Conservation (phyloP, 1,140 invertebrate species). For the Archegozetes longisetosus region DNA sequence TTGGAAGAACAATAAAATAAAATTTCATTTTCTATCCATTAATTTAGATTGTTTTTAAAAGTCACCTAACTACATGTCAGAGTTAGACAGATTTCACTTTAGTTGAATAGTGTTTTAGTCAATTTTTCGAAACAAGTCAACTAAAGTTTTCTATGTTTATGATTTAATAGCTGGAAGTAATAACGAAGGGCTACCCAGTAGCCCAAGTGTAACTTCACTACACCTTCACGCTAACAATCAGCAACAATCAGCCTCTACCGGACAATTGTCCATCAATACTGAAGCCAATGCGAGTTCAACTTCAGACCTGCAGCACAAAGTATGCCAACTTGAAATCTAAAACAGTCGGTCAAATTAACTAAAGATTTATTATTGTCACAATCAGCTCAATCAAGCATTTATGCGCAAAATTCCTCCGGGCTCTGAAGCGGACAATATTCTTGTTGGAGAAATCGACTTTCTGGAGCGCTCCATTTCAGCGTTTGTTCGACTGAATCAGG, state of each 20-base stretch:
- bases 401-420: constrained; percentile 95
- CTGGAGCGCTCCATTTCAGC: constrained; percentile 75
- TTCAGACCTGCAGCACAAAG: constrained; percentile 25
- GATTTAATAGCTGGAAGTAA: background rate
- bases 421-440: constrained; percentile 88
- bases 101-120: too few relatives aligned
- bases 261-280: background rate
- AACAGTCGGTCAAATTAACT: constrained; percentile 12
- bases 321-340: constrained; percentile 8
- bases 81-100: too few relatives aligned
- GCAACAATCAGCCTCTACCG: constrained; percentile 14
- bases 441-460: constrained; percentile 95
- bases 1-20: too few relatives aligned
- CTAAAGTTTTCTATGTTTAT: too few relatives aligned
- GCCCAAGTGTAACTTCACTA: constrained; percentile 24
- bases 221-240: constrained; percentile 20
- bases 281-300: constrained; percentile 23
- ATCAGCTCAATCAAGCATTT: constrained; percentile 70
- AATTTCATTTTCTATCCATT: too few relatives aligned
- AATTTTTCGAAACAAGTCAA: too few relatives aligned
- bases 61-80: too few relatives aligned
- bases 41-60: too few relatives aligned
- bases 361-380: background rate
- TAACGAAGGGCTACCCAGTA: constrained; percentile 17
- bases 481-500: constrained; percentile 77